Percentiles rank a stretch among this genome's conserved stretches.
Conservation (phyloP, 2,113 vertebrate genomes). For the Drymodes brunneopygia region DNA sequence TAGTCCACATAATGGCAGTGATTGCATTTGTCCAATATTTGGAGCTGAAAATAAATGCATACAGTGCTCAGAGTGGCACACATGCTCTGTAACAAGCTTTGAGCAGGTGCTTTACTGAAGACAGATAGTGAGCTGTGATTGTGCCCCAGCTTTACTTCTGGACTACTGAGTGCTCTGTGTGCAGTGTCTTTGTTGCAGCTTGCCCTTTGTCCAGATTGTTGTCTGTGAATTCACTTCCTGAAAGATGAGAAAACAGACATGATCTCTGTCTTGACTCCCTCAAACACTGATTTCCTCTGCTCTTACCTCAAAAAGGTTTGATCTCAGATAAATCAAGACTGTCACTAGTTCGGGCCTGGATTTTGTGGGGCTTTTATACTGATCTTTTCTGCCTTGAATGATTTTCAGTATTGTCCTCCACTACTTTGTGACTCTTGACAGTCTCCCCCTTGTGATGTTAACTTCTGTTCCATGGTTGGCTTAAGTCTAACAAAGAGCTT, state of each 20-base stretch:
- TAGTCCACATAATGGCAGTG: not conserved
- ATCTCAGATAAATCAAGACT: not conserved
- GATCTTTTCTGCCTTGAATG: not conserved
- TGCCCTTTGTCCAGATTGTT: not conserved
- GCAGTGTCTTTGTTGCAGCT: not conserved
- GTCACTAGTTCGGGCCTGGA: not conserved
- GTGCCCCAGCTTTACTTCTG: not conserved
- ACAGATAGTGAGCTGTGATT: not conserved
- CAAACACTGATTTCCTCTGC: not conserved
- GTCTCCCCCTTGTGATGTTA: not conserved
- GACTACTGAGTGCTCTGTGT: not conserved
- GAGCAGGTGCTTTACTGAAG: not conserved
- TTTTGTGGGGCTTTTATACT: not conserved
- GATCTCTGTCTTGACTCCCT: not conserved
- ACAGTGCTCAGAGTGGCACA: not conserved
- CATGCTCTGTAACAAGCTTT: not conserved
- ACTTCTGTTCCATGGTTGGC: not conserved
- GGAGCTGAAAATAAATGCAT: not conserved
- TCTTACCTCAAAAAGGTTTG: not conserved
- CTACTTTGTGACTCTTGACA: not conserved
- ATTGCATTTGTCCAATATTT: not conserved
- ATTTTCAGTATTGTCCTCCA: not conserved
- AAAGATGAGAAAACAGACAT: not conserved
- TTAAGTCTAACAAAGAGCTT: not conserved
- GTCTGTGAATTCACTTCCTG: not conserved